Evolutionary conservation across 2,888 invertebrate species (phyloP).

Genomic region (Latrodectus elegans): DNA sequence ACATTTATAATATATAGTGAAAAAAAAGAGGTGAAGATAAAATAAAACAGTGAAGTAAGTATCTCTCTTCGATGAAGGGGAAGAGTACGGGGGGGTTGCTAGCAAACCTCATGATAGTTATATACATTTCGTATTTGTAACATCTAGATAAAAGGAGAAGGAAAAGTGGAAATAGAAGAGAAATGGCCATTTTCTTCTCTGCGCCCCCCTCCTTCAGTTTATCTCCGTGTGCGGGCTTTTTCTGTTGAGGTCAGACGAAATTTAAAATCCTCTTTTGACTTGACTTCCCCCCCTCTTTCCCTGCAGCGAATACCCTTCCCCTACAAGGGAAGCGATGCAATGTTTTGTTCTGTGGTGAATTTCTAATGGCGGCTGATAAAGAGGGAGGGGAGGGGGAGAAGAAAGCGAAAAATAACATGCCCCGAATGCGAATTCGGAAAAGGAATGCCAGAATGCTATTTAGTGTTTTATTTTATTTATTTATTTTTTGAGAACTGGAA

Average conservation of each 20-base stretch:
- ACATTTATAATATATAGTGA: conserved; percentile 53
- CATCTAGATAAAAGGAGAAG: conserved; percentile 45
- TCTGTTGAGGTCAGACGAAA: conserved; percentile 63
- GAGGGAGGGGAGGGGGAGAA: not conserved
- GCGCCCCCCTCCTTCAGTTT: not conserved
- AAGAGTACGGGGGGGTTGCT: not conserved
- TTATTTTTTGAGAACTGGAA: not conserved
- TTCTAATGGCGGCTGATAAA: conserved; percentile 43
- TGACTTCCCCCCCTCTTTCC: not conserved
- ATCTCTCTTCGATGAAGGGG: not conserved
- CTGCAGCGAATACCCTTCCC: not conserved
- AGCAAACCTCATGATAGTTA: conserved; percentile 61
- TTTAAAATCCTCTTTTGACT: conserved; percentile 65
- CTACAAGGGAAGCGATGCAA: conserved; percentile 8
- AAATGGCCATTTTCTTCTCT: not conserved
- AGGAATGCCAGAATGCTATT: conserved; percentile 48
- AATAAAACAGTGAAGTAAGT: conserved; percentile 23
- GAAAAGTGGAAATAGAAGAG: not conserved
- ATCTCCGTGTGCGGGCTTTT: conserved; percentile 27
- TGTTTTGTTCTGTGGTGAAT: conserved; percentile 41
- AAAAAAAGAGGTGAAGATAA: conserved; percentile 28
- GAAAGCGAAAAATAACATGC: not conserved
- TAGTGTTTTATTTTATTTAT: not conserved
- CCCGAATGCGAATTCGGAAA: conserved; percentile 50
- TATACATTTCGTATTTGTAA: conserved; percentile 62